Evolutionary conservation across 2,113 vertebrate genomes (phyloP), one percentile per base, ranked within the genome.

Genomic region (Phaetusa simplex): DNA sequence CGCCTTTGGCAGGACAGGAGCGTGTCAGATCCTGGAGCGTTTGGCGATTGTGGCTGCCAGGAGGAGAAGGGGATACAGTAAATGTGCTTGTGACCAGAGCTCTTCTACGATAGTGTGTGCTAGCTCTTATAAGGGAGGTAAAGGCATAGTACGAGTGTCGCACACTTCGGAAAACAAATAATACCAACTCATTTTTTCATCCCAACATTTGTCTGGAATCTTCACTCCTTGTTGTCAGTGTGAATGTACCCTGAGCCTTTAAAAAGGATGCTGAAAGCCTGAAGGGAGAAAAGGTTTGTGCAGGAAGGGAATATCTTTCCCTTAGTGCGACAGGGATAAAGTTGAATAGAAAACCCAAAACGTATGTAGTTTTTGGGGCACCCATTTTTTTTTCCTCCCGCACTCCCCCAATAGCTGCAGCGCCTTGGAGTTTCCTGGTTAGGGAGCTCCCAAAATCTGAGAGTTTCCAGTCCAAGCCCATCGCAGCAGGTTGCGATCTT

Each of bases 81-180:
- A 58, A 42, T 55, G 21, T 38, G 1, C 23, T 24, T 71, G 56
- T 49, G 70, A 64, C 5, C 10, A 78, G 69, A 61, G 42, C 14
- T 50, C 24, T 86, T 36, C 29, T 17, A 18, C 17, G 27, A 3
- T 2, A 3, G 15, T 24, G 36, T n/a, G 1, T 2, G 5, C 20
- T 50, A 11, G 27, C 43, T 43, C 52, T 55, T 32, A 14, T 4
- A 11, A 50, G 40, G 32, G 47, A 53, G 69, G 40, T 42, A 53
- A 53, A 86, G 40, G 8, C 9, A 19, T 8, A 20, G 24, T 11
- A 18, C 40, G 34, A 22, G 55, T 2, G 13, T 53, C 15, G 17
- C 5, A 2, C 8, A 27, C 61, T 36, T 40, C 55, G 34, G 42
- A 45, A 38, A 56, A 27, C 23, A 10, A 5, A 2, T 14, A 50